Conservation (phyloP, 2,797 vertebrate species). For the Rhinichthys osculus region DNA sequence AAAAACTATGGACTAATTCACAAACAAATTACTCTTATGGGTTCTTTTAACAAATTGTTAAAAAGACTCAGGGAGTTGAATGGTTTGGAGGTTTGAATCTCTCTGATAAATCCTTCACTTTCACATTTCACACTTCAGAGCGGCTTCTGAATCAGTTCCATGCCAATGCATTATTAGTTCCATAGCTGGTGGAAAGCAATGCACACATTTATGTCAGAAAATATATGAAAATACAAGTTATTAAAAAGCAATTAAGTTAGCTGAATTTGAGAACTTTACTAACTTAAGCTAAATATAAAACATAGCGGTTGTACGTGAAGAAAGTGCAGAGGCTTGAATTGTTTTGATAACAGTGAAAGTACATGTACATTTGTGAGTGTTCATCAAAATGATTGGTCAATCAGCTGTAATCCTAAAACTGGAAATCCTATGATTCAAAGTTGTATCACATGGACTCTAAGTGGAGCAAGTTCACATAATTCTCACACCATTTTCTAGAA, state of each 20-base stretch:
- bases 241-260: not conserved
- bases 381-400: slow-evolving; percentile 8
- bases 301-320: too few species aligned
- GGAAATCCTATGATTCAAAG: slow-evolving; percentile 17
- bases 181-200: not conserved
- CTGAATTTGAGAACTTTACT: not conserved
- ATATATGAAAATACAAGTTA: not conserved
- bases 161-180: not conserved
- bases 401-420: not conserved
- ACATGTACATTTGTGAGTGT: not conserved
- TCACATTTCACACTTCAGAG: too few species aligned
- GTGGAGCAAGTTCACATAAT: slow-evolving; percentile 6
- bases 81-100: not conserved
- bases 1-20: not conserved
- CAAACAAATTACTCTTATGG: not conserved
- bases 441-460: not conserved
- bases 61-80: not conserved
- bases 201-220: not conserved
- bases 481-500: slow-evolving; percentile 15
- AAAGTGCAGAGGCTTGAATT: not conserved
- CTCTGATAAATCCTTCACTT: not conserved
- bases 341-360: not conserved
- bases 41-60: not conserved
- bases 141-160: not conserved
- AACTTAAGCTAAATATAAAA: not conserved